Evolutionary conservation across 2,113 vertebrate genomes (phyloP), one percentile per base, ranked within the genome.

Genomic region (Lanius collurio): DNA sequence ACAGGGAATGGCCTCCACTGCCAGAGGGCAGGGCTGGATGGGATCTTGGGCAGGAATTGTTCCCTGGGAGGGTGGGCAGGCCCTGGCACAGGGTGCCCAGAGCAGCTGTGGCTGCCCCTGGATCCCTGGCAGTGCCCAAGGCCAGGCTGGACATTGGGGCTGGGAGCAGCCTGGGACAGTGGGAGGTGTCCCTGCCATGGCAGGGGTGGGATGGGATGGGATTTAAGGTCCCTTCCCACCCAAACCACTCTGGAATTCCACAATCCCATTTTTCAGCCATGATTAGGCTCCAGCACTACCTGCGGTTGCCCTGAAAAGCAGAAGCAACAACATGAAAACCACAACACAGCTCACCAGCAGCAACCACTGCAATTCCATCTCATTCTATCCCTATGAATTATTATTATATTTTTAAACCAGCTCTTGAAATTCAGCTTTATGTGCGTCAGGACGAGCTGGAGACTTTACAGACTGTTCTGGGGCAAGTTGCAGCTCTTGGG

Each of bases 21-120:
- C 21, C 31, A 42, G 30, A 2, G 6, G 24, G 13, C 1, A 35
- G 50, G 44, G 9, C 0, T 44, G 13, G 77, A 0, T 39, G 52
- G 60, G 60, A n/a, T 1, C 0, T 2, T 28, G 52, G 68, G 60
- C 3, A 10, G 68, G 28, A 46, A 74, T 67, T 81, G 4, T 2
- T 24, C 1, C 3, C 31, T 73, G 17, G 0, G 21, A 56, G 22
- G 30, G 35, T 15, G 67, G 35, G 55, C 2, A 57, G 55, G 55
- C 33, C 33, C 33, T 57, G 55, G 55, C 33, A 23, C 33, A n/a
- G 33, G 6, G 2, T n/a, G 8, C 24, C 23, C 42, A 73, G 86
- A 57, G 42, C 2, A 49, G 67, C 85, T 64, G 67, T 1, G 85
- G 42, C 59, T 80, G 67, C 31, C 44, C 41, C 77, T 65, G 70